These are phyloP conservation scores for Girardia tigrina DNA, from an alignment of 2,888 invertebrate species.

Conservation along the genomic window DNA sequence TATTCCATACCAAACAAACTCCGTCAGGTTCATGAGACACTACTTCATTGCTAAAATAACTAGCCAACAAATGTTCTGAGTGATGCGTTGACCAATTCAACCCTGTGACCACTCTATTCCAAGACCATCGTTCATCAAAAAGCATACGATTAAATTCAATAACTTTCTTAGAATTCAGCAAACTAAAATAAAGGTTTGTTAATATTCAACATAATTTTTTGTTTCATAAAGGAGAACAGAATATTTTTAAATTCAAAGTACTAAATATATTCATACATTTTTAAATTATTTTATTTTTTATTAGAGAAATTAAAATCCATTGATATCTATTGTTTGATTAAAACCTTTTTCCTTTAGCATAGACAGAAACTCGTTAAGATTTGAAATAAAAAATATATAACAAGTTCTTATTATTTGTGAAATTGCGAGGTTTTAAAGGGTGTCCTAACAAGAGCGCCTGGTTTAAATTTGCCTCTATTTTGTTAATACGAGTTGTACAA, in stretches of 20 bases:
- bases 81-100: slow-evolving; percentile 83
- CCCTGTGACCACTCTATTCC: slow-evolving; percentile 79
- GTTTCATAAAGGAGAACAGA: background rate
- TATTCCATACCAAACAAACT: slow-evolving; percentile 92
- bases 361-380: no score
- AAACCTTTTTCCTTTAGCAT: no score
- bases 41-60: slow-evolving; percentile 81
- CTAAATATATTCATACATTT: background rate
- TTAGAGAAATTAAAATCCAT: background rate
- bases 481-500: no score
- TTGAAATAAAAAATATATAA: no score
- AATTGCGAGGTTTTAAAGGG: no score
- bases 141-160: slow-evolving; percentile 66
- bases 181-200: background rate
- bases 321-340: no score
- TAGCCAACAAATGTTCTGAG: slow-evolving; percentile 73
- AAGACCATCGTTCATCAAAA: slow-evolving; percentile 86
- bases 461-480: no score
- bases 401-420: no score
- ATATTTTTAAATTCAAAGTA: background rate
- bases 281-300: background rate
- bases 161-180: background rate
- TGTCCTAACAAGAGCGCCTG: no score
- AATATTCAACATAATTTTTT: background rate
- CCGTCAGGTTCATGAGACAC: slow-evolving; percentile 96